A percentile compares a stretch with the other conserved stretches of the same genome.
These are phyloP conservation scores for Netelia fuscicornis DNA, from an alignment of 2,888 invertebrate species.

Conservation along the genomic window DNA sequence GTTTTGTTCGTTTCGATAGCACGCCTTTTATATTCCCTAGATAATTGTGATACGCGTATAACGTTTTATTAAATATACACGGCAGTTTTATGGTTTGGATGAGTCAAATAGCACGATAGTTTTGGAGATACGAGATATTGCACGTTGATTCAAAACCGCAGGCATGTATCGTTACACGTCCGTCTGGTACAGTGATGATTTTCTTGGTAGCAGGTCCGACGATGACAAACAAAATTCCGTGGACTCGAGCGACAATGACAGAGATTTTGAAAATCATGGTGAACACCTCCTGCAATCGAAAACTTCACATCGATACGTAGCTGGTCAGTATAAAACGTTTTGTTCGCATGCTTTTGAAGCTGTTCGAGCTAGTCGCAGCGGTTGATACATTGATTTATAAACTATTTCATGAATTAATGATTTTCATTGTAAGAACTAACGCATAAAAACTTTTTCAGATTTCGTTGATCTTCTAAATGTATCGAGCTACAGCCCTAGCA, in stretches of 20 bases:
- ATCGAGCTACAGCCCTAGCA: slow-evolving; percentile 67
- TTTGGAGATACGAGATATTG: no score
- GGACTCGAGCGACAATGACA: slow-evolving; percentile 40
- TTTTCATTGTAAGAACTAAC: slow-evolving; percentile 7
- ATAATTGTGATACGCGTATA: neutral
- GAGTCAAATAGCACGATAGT: no score
- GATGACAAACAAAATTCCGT: slow-evolving; percentile 60
- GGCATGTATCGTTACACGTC: slow-evolving; percentile 74
- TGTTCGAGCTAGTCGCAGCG: no score
- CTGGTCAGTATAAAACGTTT: slow-evolving; percentile 40
- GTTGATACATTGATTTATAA: neutral
- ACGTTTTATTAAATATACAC: neutral
- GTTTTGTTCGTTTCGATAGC: neutral
- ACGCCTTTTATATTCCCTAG: neutral
- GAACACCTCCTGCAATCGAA: slow-evolving; percentile 38
- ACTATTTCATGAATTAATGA: neutral
- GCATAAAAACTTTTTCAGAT: slow-evolving; percentile 39
- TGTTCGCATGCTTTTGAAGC: neutral
- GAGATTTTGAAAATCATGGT: slow-evolving; percentile 31
- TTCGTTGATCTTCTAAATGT: slow-evolving; percentile 61
- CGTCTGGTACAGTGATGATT: slow-evolving; percentile 73
- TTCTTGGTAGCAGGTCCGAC: slow-evolving; percentile 63
- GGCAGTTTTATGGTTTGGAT: no score
- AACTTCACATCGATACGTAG: slow-evolving; percentile 48
- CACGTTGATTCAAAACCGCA: neutral